Base-by-base conservation (phyloP, 2,797 vertebrate genomes). In the Lacerta viridis region DNA sequence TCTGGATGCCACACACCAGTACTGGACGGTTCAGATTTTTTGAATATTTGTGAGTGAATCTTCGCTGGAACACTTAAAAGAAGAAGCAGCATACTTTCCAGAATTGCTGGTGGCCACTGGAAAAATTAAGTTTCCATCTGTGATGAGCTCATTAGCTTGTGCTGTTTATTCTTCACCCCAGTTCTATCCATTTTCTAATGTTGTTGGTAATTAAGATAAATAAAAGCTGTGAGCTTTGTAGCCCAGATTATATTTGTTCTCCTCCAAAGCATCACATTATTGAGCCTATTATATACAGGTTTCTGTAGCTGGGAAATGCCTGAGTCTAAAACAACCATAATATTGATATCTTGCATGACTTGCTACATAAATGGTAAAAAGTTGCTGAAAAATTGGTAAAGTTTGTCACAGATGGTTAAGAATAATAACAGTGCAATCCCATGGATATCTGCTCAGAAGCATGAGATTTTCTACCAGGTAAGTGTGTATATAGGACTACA, bases 321-420 rank as follows among this genome's bases (percentile, higher is more conserved):
- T 3, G 46, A 59, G 27, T 84, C 80, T 90, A 76, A 90, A 91
- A 88, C 74, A 87, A 23, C 76, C 29, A n/a, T 29, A 85, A 39
- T 2, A 69, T 25, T 64, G 25, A 20, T 18, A 87, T 79, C 87
- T 83, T 83, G 39, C 82, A 1, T 55, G 88, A 55, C 23, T 89
- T 64, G 25, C 72, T 17, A 25, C 29, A 81, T 36, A 36, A 90
- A 79, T 41, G 72, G 43, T 83, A 87, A 94, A 87, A 64, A 90
- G 50, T 43, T 43, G 41, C 41, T 43, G 39, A 43, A 43, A 43
- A 43, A 43, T 43, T 43, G 41, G 41, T 43, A 43, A 43, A 43
- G 41, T 5, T 88, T 76, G 43, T 61, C 83, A 50, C 43, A 79
- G 74, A 74, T 18, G 7, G 20, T 74, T 87, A 80, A 87, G 81